Evolutionary conservation across 2,797 vertebrate species (phyloP).

Genomic region (Siniperca undulata): DNA sequence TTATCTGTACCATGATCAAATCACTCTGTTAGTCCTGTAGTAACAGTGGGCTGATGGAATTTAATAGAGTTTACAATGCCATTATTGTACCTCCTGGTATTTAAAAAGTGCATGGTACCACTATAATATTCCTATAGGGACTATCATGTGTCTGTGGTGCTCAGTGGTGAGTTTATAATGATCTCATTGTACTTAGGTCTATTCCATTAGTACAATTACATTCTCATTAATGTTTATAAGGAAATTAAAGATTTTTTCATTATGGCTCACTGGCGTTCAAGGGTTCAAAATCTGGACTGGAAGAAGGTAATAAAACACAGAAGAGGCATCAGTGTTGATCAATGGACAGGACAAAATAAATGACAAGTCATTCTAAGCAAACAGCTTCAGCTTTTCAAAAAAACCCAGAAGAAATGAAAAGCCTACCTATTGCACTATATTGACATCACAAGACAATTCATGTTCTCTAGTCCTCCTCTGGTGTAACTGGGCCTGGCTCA

Average conservation of each 20-base stretch:
- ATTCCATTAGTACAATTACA: neutral
- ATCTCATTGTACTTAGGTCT: constrained; percentile 17
- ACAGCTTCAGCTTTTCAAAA: constrained; percentile 28
- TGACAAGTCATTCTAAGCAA: constrained; percentile 47
- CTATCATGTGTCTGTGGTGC: constrained; percentile 34
- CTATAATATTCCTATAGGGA: constrained; percentile 22
- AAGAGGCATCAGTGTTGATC: neutral
- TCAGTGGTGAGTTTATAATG: constrained; percentile 26
- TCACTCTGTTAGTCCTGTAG: neutral
- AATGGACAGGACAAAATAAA: constrained; percentile 3
- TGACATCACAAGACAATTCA: constrained; percentile 62
- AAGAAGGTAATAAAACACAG: neutral
- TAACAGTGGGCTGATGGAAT: neutral
- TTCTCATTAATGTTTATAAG: constrained; percentile 26
- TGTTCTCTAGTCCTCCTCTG: constrained; percentile 59
- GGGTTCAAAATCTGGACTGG: neutral
- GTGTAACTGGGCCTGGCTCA: constrained; percentile 43
- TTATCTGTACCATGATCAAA: neutral
- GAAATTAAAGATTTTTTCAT: constrained; percentile 7
- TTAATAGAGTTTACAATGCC: neutral
- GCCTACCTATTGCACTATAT: constrained; percentile 27
- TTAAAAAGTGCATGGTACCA: constrained; percentile 14
- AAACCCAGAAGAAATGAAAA: constrained; percentile 72
- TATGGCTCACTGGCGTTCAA: constrained; percentile 4
- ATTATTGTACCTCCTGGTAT: constrained; percentile 21